Conservation (phyloP, 1,140 invertebrate genomes). For the Drosophila ironensis region DNA sequence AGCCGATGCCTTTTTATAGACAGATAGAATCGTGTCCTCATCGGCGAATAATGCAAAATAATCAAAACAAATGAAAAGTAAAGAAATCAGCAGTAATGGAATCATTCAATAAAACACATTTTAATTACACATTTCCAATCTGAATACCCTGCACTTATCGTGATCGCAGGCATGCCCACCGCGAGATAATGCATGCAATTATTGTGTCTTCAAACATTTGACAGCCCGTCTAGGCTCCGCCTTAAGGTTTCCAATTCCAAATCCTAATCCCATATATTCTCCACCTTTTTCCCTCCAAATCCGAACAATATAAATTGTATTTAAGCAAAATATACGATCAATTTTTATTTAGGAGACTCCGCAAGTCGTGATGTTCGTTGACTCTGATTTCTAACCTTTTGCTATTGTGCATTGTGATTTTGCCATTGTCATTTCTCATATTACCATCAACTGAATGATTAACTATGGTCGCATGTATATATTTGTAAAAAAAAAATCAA, state of each 20-base stretch:
- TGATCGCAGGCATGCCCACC: slow-evolving; percentile 12
- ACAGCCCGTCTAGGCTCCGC: neutral
- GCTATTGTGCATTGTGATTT: slow-evolving; percentile 30
- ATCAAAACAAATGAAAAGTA: slow-evolving; percentile 31
- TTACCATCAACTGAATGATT: slow-evolving; percentile 17
- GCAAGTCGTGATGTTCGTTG: neutral
- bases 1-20: slow-evolving; percentile 45
- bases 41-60: slow-evolving; percentile 39
- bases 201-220: slow-evolving; percentile 18
- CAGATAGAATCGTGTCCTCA: slow-evolving; percentile 43
- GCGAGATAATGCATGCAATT: slow-evolving; percentile 9
- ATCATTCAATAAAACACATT: slow-evolving; percentile 62
- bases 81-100: slow-evolving; percentile 39
- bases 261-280: too few relatives aligned
- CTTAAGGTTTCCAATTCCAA: too few relatives aligned
- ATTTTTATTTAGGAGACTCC: slow-evolving; percentile 3
- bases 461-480: neutral
- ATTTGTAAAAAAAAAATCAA: slow-evolving; percentile 20
- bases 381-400: neutral
- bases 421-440: slow-evolving; percentile 49
- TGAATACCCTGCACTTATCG: slow-evolving; percentile 30
- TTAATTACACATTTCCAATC: slow-evolving; percentile 71
- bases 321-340: neutral
- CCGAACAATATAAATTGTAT: slow-evolving; percentile 1
- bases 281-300: neutral